phyloP scores from a whole-genome alignment of 2,888 invertebrate genomes.

The Andrena camellia region DNA sequence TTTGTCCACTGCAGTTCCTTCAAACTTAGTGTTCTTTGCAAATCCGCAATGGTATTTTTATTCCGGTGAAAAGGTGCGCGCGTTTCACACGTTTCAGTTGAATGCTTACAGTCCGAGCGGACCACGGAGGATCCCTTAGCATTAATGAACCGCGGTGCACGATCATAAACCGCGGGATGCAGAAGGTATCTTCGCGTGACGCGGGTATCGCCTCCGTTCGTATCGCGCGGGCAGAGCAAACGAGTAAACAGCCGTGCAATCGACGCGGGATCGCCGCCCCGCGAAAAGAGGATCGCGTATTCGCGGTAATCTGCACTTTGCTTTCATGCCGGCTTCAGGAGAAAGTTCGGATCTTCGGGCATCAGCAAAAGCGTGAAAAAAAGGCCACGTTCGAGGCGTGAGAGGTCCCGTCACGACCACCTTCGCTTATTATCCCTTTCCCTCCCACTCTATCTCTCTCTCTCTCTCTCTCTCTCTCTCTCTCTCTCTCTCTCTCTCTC shows the following conservation, averaged over 20 bases:
- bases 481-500: no score
- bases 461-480: no score
- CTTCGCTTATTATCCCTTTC: slow-evolving; percentile 57
- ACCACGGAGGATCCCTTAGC: neutral
- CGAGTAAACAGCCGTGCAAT: slow-evolving; percentile 38
- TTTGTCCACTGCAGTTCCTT: no score
- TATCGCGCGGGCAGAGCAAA: slow-evolving; percentile 14
- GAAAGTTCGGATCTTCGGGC: slow-evolving; percentile 59
- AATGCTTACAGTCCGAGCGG: neutral
- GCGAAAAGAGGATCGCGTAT: slow-evolving; percentile 47
- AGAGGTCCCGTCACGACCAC: slow-evolving; percentile 37
- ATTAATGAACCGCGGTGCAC: slow-evolving; percentile 19
- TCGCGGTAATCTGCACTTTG: slow-evolving; percentile 55
- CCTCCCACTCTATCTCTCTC: no score
- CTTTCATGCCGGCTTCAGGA: slow-evolving; percentile 48
- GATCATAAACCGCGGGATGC: slow-evolving; percentile 8
- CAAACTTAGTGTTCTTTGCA: neutral
- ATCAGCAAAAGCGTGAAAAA: slow-evolving; percentile 51
- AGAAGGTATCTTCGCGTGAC: slow-evolving; percentile 39
- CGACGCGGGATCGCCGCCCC: slow-evolving; percentile 19
- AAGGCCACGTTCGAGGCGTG: slow-evolving; percentile 46
- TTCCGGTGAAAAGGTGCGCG: neutral
- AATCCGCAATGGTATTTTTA: neutral
- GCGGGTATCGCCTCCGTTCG: slow-evolving; percentile 18
- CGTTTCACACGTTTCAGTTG: neutral